These are phyloP conservation scores for Morone chrysops DNA, from an alignment of 2,113 vertebrate genomes.

Conservation along the genomic window DNA sequence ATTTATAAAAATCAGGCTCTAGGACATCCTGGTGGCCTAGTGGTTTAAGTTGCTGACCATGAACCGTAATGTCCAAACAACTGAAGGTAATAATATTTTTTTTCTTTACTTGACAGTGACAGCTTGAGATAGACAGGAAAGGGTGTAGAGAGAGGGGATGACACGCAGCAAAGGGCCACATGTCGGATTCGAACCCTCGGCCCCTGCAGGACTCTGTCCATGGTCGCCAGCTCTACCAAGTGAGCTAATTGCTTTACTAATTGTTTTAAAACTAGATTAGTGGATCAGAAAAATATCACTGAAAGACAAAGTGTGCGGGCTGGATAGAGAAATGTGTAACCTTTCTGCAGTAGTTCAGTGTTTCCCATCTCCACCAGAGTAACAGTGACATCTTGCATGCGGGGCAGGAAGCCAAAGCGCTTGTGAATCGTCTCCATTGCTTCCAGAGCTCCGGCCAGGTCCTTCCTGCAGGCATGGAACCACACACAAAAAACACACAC, in stretches of 20 bases:
- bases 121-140: too few relatives aligned
- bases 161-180: too few relatives aligned
- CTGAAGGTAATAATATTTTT: neutral
- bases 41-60: neutral
- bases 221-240: too few relatives aligned
- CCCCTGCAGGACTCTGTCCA: too few relatives aligned
- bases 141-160: too few relatives aligned
- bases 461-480: constrained; percentile 79
- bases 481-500: constrained; percentile 43
- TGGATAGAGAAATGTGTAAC: constrained; percentile 70
- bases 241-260: too few relatives aligned
- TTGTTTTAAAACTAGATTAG: neutral
- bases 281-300: neutral
- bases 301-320: neutral
- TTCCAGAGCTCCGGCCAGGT: constrained; percentile 87
- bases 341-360: constrained; percentile 91
- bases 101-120: too few relatives aligned
- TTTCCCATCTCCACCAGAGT: constrained; percentile 91
- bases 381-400: constrained; percentile 89
- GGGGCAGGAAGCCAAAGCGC: constrained; percentile 86
- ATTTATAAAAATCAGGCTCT: neutral
- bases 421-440: constrained; percentile 82
- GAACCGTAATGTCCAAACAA: neutral
- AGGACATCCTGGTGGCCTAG: neutral
- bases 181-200: too few relatives aligned